Base-by-base conservation (phyloP, 2,888 invertebrate species). In the Zelleria hepariella region DNA sequence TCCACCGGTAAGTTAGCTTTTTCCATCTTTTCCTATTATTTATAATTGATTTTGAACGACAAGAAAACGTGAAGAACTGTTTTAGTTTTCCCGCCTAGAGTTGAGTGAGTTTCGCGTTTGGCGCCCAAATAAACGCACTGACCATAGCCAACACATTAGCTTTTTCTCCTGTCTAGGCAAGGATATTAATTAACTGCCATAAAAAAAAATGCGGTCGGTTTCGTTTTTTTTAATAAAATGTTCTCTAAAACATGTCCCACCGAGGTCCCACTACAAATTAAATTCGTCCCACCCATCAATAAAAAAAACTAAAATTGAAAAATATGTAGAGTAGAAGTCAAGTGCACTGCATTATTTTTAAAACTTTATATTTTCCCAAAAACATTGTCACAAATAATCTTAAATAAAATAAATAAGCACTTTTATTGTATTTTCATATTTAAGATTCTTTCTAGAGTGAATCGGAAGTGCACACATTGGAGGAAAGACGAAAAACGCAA, bases 381-480 rank as follows among this genome's bases (percentile, higher is more conserved):
- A 8, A 24, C 8, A 26, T 20, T 32, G 52, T 21, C 27, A 55
- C n/a, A 5, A 5, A 18, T n/a, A 27, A 26, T 27, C 27, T 18
- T 27, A 26, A 26, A n/a, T 27, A 7, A 7, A 55, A 20, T 55
- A 55, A 55, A 55, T 20, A 27, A 42, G 15, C n/a, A 32, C 20
- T n/a, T 51, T 20, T 32, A 7, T 7, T 32, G 7, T 21, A 7
- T 32, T 10, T 8, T 20, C 18, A n/a, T 27, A 55, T 27, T 18
- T 23, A 26, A 54, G 7, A 27, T 20, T 26, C 18, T 56, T 59
- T 57, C 2, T 20, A 56, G 42, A 65, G 32, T 42, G 32, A 42
- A 15, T 15, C 78, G 84, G 85, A 86, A 86, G 85, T 87, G 85
- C 85, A 85, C 83, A 80, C 74, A 69, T 64, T 68, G 32, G 4